These are phyloP conservation scores for Clarias magur DNA, from an alignment of 2,113 vertebrate genomes.

Conservation along the genomic window DNA sequence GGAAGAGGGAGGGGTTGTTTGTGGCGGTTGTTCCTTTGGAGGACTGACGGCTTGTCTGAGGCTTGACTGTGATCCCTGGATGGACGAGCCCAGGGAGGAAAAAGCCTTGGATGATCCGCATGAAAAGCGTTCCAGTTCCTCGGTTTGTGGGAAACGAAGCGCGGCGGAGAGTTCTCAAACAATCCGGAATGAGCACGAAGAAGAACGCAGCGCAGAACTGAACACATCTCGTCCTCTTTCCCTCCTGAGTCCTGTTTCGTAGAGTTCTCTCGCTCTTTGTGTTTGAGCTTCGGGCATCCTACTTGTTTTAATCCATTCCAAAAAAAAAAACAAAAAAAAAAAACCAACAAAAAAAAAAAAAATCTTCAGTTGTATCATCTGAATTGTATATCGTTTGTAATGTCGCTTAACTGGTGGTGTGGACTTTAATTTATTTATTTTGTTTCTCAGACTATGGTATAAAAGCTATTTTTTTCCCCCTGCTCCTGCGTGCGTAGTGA, in stretches of 20 bases:
- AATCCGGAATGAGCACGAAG: slow-evolving; percentile 18
- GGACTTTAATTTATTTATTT: slow-evolving; percentile 62
- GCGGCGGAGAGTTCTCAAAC: background rate
- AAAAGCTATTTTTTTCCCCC: background rate
- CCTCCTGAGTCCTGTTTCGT: slow-evolving; percentile 27
- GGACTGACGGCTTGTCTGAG: background rate
- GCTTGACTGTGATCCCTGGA: background rate
- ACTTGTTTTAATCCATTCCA: slow-evolving; percentile 42
- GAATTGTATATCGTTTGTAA: slow-evolving; percentile 52
- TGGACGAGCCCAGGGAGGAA: slow-evolving; percentile 23
- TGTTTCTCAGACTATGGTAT: slow-evolving; percentile 30
- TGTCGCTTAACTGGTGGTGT: slow-evolving; percentile 50
- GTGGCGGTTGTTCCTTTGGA: background rate
- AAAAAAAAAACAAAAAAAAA: slow-evolving; percentile 47
- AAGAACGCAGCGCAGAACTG: slow-evolving; percentile 59
- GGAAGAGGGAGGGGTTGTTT: background rate
- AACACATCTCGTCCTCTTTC: slow-evolving; percentile 63
- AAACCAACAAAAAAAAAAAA: slow-evolving; percentile 53
- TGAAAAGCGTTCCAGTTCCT: background rate
- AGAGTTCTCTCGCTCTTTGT: slow-evolving; percentile 34
- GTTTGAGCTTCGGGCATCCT: slow-evolving; percentile 32
- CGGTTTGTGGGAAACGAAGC: background rate
- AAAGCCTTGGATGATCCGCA: background rate
- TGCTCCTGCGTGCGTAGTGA: slow-evolving; percentile 34
- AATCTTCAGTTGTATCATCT: slow-evolving; percentile 47